Conservation (phyloP, 2,797 vertebrate species). For the Enteromius mattozi region DNA sequence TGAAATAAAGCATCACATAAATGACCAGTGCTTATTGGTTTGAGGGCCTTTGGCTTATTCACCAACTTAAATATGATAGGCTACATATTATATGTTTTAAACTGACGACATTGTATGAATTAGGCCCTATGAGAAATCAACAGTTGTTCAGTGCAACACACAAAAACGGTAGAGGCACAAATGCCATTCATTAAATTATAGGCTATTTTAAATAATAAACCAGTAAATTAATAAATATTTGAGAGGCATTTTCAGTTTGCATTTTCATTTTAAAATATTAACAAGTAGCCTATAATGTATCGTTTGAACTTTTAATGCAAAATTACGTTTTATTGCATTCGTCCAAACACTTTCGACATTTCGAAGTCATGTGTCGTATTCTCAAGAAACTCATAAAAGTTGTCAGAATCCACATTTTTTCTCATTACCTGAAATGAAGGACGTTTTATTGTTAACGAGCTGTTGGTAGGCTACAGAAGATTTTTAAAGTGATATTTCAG, state of each 20-base stretch:
- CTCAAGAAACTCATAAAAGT: neutral
- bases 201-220: neutral
- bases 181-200: neutral
- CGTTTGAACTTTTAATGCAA: neutral
- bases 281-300: too few relatives aligned
- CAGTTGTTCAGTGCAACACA: neutral
- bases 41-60: neutral
- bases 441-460: neutral
- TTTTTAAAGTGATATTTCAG: neutral
- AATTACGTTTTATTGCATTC: neutral
- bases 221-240: neutral
- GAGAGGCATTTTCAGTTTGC: neutral
- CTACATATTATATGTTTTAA: neutral
- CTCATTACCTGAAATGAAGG: neutral
- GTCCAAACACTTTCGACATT: neutral
- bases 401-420: neutral
- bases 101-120: neutral
- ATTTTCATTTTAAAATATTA: neutral
- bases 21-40: neutral
- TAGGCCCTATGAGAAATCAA: neutral
- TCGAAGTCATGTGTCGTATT: neutral
- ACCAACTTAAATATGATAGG: neutral
- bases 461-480: neutral
- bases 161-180: neutral
- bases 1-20: neutral